phyloP scores from a whole-genome alignment of 1,140 invertebrate species.

The Cecropterus lyciades region DNA sequence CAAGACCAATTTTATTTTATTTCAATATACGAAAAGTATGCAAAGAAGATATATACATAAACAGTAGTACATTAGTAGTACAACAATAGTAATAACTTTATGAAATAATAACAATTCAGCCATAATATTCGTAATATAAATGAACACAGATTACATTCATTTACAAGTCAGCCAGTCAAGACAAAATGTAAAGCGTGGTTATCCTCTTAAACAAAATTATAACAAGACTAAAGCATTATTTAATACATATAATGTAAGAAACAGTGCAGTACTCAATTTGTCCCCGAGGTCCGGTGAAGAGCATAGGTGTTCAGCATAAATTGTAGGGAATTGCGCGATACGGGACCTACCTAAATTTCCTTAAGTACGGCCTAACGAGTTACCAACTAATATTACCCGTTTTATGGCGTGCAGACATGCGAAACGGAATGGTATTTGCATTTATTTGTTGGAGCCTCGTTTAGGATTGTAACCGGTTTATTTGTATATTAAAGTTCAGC shows the following conservation, averaged over 20 bases:
- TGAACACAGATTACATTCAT: too few relatives aligned
- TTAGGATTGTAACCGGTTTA: conserved; percentile 35
- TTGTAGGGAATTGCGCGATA: conserved; percentile 46
- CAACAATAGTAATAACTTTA: too few relatives aligned
- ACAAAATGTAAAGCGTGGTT: too few relatives aligned
- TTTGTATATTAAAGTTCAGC: conserved; percentile 34
- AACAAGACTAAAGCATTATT: neutral
- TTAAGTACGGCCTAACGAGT: conserved; percentile 60
- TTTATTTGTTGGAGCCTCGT: conserved; percentile 39
- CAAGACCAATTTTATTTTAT: too few relatives aligned
- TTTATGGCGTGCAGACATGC: conserved; percentile 59
- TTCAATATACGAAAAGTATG: too few relatives aligned
- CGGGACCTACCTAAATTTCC: conserved; percentile 55
- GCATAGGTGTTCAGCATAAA: conserved; percentile 46
- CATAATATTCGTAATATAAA: too few relatives aligned
- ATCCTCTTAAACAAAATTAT: too few relatives aligned
- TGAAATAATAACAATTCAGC: too few relatives aligned
- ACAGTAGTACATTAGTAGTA: too few relatives aligned
- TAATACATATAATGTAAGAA: conserved; percentile 10
- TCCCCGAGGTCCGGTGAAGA: conserved; percentile 36
- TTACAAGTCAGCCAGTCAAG: too few relatives aligned
- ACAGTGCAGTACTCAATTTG: conserved; percentile 34
- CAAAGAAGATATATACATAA: too few relatives aligned
- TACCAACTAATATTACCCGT: conserved; percentile 61
- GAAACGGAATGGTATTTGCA: conserved; percentile 46